Base-by-base conservation (phyloP, 2,113 vertebrate species). In the Anarhynchus alexandrinus region DNA sequence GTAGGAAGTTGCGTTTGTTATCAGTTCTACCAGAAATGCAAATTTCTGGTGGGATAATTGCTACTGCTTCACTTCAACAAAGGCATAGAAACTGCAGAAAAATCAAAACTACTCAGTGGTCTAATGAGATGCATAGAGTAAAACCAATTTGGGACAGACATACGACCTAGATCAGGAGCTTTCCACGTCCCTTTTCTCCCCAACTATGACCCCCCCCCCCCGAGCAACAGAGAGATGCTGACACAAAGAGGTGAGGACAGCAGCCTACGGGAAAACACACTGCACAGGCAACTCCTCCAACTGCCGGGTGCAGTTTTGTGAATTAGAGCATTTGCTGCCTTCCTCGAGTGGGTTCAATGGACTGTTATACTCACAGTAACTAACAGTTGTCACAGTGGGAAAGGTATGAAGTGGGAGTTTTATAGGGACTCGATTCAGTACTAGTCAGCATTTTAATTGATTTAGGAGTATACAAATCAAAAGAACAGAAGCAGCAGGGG, bases 371-470 rank as follows among this genome's bases (percentile, higher is more conserved):
- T 78, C 34, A 10, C 27, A 77, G 43, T 11, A 59, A 3, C 15
- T 12, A 30, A 43, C 7, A 18, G 38, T 0, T 43, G 14, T 15
- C 15, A 21, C 42, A 40, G 47, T 47, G 61, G 92, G 84, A 82
- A 85, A 74, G 49, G 40, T 62, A 95, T 34, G 73, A 61, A 85
- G 87, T 82, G 70, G 85, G 92, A 76, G 78, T 73, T 76, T 45
- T 42, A 15, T 2, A 51, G 15, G 30, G 25, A 65, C 62, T 72
- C 43, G 38, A 73, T 73, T 81, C 27, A 34, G 0, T 15, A 32
- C 36, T 18, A 64, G 57, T 74, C 77, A 89, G 89, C 65, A 38
- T 57, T 88, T 92, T 45, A 26, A 80, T 0, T 67, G 42, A 81
- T 74, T 67, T 32, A 47, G 42, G n/a, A 86, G n/a, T 12, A 32